These are phyloP conservation scores for Drepana arcuata DNA, from an alignment of 1,140 invertebrate genomes.

Conservation along the genomic window DNA sequence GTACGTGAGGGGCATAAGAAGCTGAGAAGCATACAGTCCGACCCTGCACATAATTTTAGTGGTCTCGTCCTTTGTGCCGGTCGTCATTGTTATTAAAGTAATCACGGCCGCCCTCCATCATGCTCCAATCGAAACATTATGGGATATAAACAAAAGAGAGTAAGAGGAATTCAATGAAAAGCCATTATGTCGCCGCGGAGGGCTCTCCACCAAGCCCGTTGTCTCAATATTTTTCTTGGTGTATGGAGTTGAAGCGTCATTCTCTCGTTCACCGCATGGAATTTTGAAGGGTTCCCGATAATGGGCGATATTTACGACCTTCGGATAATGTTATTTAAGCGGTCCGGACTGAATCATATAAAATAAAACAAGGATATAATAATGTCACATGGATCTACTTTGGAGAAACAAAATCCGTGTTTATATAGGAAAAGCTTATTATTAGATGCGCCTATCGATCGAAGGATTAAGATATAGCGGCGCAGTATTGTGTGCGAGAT, in stretches of 20 bases:
- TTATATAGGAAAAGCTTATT: conserved; percentile 15
- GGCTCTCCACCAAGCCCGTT: conserved; percentile 47
- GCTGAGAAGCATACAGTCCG: conserved; percentile 41
- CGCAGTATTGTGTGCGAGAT: conserved; percentile 27
- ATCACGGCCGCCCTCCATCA: conserved; percentile 62
- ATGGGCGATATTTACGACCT: conserved; percentile 66
- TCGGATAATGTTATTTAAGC: conserved; percentile 64
- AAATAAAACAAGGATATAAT: conserved; percentile 47
- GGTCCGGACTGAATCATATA: conserved; percentile 45
- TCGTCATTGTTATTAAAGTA: conserved; percentile 69
- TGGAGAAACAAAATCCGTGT: conserved; percentile 8
- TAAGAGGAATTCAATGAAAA: conserved; percentile 66
- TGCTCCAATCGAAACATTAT: conserved; percentile 66
- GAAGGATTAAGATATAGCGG: conserved; percentile 24
- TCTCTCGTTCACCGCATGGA: conserved; percentile 48
- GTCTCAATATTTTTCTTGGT: conserved; percentile 70
- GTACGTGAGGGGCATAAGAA: conserved; percentile 64
- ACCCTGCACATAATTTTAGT: conserved; percentile 60
- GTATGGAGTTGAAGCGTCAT: conserved; percentile 60
- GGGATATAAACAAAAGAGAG: conserved; percentile 69
- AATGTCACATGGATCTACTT: conserved; percentile 32
- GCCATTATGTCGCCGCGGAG: conserved; percentile 63
- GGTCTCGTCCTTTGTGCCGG: conserved; percentile 54
- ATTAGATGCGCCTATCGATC: conserved; percentile 12
- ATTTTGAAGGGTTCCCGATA: conserved; percentile 62